Evolutionary conservation across 2,888 invertebrate genomes (phyloP), one percentile per base, ranked within the genome.

Genomic region (Drosophila mimetica): DNA sequence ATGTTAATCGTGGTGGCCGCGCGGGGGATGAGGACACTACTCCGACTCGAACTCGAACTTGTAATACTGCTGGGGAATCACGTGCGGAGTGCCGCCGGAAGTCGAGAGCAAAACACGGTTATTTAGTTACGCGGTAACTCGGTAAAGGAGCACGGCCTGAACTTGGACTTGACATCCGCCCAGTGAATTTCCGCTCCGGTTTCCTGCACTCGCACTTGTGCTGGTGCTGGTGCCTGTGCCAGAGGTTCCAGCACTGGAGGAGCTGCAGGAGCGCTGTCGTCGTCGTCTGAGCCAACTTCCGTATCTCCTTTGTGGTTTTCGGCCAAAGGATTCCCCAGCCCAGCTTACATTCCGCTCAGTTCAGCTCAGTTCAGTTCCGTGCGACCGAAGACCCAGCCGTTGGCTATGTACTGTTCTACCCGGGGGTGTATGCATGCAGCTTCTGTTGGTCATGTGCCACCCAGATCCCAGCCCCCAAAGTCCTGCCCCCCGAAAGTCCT

Each of bases 391-490:
- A 89, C 90, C 90, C 90, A 91, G 91, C 91, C 92, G 86, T 91
- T 89, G 91, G 91, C 91, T 90, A 92, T 92, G 89, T 86, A 90
- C 90, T 91, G 88, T 86, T 90, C 90, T 89, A 91, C 92, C 92
- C 91, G 91, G 91, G 90, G 91, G 91, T 91, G 91, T 90, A 89
- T 86, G 90, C 89, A 89, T 89, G 86, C 88, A 90, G 90, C 90
- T 90, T 88, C 91, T 89, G 91, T 86, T 89, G 87, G 81, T 85
- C 86, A 81, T 85, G 70, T 85, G 71, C 78, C 74, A 66, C 64
- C 85, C 41, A 11, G 14, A 2, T 30, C 42, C 50, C 18, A 22
- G 22, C 51, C 39, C 41, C 41, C 13, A 7, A 41, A n/a, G n/a
- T n/a, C n/a, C n/a, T n/a, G 42, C 37, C 39, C 53, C 58, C 64